Conservation (phyloP, 2,797 vertebrate genomes). For the Clarias laeviceps region DNA sequence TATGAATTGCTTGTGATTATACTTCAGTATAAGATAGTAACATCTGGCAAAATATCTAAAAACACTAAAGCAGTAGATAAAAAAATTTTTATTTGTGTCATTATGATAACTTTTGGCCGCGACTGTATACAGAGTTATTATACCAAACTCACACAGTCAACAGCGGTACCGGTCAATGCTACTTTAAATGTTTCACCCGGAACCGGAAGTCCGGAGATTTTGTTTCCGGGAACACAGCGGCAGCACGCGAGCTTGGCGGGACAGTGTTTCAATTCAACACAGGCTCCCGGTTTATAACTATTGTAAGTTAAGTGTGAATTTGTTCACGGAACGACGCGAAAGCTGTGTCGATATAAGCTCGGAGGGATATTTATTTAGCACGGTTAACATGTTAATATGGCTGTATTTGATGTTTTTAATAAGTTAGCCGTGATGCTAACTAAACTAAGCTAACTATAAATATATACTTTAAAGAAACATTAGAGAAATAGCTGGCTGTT, state of each 20-base stretch:
- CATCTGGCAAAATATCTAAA: too few relatives aligned
- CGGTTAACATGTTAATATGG: background rate
- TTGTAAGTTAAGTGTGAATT: background rate
- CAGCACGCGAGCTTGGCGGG: constrained; percentile 43
- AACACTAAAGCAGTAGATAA: too few relatives aligned
- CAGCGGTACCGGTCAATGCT: background rate
- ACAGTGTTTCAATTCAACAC: constrained; percentile 13
- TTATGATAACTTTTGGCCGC: too few relatives aligned
- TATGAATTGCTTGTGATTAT: too few relatives aligned
- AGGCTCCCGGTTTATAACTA: background rate
- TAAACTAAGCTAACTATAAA: background rate
- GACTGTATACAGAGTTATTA: too few relatives aligned
- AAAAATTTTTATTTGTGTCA: too few relatives aligned
- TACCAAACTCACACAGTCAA: too few relatives aligned
- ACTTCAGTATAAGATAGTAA: too few relatives aligned
- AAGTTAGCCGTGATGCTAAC: constrained; percentile 8
- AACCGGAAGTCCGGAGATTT: background rate
- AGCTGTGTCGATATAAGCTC: background rate
- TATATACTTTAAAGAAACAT: background rate
- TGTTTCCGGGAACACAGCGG: background rate
- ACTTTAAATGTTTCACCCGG: constrained; percentile 35
- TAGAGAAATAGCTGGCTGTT: too few relatives aligned
- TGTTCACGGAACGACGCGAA: background rate
- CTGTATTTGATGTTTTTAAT: background rate
- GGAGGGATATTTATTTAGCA: background rate